Evolutionary conservation across 2,113 vertebrate species (phyloP).

Genomic region (Ailurus styani): DNA sequence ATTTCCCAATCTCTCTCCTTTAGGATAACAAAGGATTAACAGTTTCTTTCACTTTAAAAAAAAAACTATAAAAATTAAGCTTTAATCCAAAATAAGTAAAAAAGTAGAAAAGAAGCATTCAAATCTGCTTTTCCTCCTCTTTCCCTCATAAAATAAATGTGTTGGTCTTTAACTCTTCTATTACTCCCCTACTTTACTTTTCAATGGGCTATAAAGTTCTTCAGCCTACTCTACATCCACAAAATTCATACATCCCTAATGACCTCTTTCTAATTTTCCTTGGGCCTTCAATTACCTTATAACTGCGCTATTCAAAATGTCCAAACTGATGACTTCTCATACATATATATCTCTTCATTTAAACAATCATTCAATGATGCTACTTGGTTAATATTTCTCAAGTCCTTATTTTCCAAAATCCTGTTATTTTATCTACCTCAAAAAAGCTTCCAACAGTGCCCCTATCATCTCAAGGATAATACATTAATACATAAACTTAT

Average conservation of each 20-base stretch:
- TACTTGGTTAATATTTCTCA: neutral
- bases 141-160: neutral
- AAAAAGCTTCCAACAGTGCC: neutral
- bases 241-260: neutral
- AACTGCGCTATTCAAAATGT: neutral
- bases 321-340: conserved; percentile 13
- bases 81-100: neutral
- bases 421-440: neutral
- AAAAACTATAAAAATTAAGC: neutral
- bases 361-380: neutral
- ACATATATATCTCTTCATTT: neutral
- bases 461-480: neutral
- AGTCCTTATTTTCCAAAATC: neutral
- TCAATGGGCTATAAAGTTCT: neutral
- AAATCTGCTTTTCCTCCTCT: neutral
- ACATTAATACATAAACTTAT: neutral
- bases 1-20: neutral
- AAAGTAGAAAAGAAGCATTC: neutral
- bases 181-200: neutral
- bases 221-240: neutral
- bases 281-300: neutral
- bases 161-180: neutral
- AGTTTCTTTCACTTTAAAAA: neutral
- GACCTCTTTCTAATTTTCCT: conserved; percentile 2
- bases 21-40: neutral